Conservation (phyloP, 2,113 vertebrate species). For the Orthonyx spaldingii region DNA sequence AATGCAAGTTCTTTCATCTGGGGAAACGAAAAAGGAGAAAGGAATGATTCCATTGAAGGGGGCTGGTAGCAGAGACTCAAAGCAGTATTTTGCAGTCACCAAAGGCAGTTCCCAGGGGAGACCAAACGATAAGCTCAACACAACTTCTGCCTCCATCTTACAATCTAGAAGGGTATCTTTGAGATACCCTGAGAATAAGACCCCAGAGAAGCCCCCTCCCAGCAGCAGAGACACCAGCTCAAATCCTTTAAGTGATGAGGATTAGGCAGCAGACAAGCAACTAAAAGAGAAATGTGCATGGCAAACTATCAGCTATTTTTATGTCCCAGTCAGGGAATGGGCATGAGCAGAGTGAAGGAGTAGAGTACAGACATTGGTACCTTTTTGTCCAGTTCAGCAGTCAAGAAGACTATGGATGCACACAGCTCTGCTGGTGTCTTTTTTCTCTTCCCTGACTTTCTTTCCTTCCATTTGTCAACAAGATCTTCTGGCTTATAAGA, state of each 20-base stretch:
- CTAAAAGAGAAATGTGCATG: neutral
- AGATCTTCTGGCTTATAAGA: constrained; percentile 85
- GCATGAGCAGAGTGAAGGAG: neutral
- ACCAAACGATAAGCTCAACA: neutral
- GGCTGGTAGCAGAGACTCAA: neutral
- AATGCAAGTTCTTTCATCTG: constrained; percentile 88
- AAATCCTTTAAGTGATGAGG: neutral
- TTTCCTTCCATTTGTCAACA: constrained; percentile 71
- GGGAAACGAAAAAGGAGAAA: neutral
- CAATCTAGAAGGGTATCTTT: neutral
- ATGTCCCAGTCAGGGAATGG: neutral
- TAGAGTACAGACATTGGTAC: constrained; percentile 48
- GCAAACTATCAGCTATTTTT: neutral
- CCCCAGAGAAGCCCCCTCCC: neutral
- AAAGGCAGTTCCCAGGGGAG: neutral
- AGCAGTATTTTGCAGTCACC: neutral
- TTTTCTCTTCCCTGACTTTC: constrained; percentile 37
- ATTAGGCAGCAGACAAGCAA: neutral
- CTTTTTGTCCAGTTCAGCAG: constrained; percentile 80
- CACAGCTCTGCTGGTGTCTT: neutral
- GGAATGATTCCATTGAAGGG: neutral
- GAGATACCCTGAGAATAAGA: neutral
- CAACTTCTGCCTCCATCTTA: neutral
- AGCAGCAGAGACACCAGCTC: neutral
- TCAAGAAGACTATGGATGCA: constrained; percentile 77